Evolutionary conservation across 2,797 vertebrate species (phyloP).

Genomic region (Pangasius macronema): DNA sequence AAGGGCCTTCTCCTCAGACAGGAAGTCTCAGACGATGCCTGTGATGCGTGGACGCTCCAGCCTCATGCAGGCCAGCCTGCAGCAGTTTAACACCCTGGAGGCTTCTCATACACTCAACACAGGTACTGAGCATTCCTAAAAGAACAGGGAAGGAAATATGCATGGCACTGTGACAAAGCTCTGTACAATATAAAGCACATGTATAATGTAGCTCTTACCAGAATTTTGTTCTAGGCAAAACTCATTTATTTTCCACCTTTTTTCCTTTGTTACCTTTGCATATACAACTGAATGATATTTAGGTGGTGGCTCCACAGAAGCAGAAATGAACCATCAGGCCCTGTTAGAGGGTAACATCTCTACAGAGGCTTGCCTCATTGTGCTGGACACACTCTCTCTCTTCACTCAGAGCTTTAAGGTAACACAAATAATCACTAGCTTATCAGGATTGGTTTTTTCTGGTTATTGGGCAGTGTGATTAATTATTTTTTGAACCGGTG

Average conservation of each 20-base stretch:
- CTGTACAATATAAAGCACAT: neutral
- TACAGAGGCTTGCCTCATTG: constrained; percentile 87
- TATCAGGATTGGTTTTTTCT: neutral
- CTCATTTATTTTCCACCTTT: neutral
- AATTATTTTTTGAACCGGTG: neutral
- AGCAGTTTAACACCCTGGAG: constrained; percentile 90
- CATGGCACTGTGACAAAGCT: neutral
- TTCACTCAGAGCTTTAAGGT: constrained; percentile 96
- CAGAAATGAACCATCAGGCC: constrained; percentile 89
- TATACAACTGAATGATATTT: constrained; percentile 33
- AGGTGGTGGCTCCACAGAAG: constrained; percentile 86
- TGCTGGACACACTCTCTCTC: constrained; percentile 88
- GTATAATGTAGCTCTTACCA: too few species aligned
- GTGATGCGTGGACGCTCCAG: constrained; percentile 85
- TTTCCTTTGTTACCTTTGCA: neutral
- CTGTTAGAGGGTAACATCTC: constrained; percentile 92
- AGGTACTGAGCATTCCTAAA: constrained; percentile 71
- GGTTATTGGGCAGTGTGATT: neutral
- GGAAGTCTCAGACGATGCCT: constrained; percentile 96
- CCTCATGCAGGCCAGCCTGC: constrained; percentile 84
- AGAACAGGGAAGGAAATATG: neutral
- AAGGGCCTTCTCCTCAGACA: constrained; percentile 82
- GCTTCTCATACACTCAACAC: constrained; percentile 91
- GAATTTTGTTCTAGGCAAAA: neutral
- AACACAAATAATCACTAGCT: neutral